A percentile compares a stretch with the other conserved stretches of the same genome.
phyloP scores from a whole-genome alignment of 2,797 vertebrate species.

The Girardinus metallicus region DNA sequence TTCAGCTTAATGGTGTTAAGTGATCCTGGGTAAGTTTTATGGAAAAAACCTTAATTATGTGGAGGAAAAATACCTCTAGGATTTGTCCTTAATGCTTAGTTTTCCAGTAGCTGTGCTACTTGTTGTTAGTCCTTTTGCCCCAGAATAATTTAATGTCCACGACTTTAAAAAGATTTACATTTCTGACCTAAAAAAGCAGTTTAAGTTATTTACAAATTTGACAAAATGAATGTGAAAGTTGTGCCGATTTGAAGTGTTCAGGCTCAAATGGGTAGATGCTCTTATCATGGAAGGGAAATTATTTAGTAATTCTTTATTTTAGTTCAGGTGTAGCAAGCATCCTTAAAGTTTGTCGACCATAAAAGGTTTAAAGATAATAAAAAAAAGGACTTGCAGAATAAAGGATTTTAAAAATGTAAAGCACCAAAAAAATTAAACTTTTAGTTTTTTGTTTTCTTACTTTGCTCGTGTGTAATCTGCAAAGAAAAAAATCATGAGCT shows the following conservation, averaged over 20 bases:
- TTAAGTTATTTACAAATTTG: neutral
- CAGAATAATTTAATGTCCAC: neutral
- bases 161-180: neutral
- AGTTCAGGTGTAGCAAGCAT: neutral
- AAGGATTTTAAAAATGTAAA: neutral
- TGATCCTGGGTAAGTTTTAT: neutral
- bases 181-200: neutral
- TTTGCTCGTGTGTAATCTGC: neutral
- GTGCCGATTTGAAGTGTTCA: neutral
- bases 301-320: neutral
- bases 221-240: neutral
- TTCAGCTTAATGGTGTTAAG: neutral
- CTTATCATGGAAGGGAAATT: neutral
- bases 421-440: neutral
- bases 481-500: neutral
- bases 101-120: neutral
- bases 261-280: neutral
- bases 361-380: neutral
- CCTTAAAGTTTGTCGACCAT: neutral
- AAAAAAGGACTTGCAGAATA: neutral
- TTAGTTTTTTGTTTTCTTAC: no score
- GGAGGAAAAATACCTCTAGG: accelerated
- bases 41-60: neutral
- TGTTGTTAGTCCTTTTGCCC: neutral
- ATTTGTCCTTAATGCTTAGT: neutral